Conservation (phyloP, 2,888 invertebrate genomes). For the Synergus itoensis region DNA sequence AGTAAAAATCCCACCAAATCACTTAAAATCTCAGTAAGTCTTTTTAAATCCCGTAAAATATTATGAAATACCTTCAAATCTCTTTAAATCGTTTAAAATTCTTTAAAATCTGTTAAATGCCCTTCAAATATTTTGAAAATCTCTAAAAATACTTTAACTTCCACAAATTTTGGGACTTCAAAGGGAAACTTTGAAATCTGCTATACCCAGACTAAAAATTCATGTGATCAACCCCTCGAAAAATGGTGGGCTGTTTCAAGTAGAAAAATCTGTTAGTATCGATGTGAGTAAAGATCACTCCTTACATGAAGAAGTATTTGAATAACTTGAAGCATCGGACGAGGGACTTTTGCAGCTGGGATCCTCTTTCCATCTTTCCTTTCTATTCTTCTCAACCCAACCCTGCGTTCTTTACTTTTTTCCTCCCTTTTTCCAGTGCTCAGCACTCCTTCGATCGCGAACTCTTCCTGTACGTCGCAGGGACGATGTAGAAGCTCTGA, state of each 20-base stretch:
- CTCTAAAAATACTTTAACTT: no score
- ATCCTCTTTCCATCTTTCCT: constrained; percentile 24
- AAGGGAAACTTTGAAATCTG: no score
- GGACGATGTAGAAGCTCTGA: constrained; percentile 24
- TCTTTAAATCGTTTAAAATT: no score
- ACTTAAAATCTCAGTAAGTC: no score
- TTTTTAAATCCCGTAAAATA: no score
- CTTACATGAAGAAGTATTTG: constrained; percentile 24
- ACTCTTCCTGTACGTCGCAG: constrained; percentile 22
- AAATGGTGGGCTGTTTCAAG: constrained; percentile 14
- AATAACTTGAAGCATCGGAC: constrained; percentile 22
- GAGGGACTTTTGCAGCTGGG: background rate
- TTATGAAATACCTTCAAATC: no score
- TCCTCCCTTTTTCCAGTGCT: background rate
- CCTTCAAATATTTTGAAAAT: no score
- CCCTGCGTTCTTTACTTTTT: background rate
- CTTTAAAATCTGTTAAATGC: no score
- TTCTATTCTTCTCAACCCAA: background rate
- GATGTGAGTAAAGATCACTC: background rate
- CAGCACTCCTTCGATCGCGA: background rate
- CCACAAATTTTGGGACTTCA: no score
- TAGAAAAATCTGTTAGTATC: constrained; percentile 17
- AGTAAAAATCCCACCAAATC: no score
- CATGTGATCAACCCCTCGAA: background rate
- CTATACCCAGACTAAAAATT: no score